Evolutionary conservation across 2,888 invertebrate genomes (phyloP), one percentile per base, ranked within the genome.

Genomic region (Sesamia inferens): DNA sequence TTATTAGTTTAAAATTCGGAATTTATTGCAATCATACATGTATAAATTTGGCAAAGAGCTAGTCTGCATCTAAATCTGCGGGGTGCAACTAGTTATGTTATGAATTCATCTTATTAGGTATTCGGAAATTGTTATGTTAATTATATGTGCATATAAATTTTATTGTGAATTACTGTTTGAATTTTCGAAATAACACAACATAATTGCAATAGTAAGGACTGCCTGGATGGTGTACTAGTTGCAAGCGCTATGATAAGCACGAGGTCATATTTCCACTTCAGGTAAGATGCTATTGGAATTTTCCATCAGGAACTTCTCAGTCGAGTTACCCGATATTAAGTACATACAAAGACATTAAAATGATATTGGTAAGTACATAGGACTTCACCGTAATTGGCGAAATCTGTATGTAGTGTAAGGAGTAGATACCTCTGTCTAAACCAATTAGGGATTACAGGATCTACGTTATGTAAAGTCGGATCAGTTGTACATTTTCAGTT

Each of bases 11-110:
- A 11, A n/a, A 48, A 66, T 74, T 57, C 57, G 24, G 14, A 24
- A 11, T 51, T 51, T 31, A 14, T 74, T 74, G 76, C 47, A 57
- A 57, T 13, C 39, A 39, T 0, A 39, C 39, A 0, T 39, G 39
- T 39, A 39, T 39, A 4, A 39, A 39, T 39, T 39, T 39, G 39
- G 39, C 39, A 39, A 4, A 39, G 39, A 39, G 39, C 0, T 39
- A 39, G 31, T 31, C 31, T 31, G 31, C 31, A 31, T 31, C 31
- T 39, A 7, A 39, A 39, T 39, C 39, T 39, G 39, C 39, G 39
- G 39, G 39, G 39, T 7, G 7, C 39, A 39, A 7, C 39, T 39
- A 39, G 39, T 48, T n/a, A 39, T 48, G 10, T 55, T 24, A 10
- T 47, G n/a, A 47, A 55, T 19, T 47, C 47, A 31, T 47, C 6